Conservation (phyloP, 2,797 vertebrate species). For the Lepus oiostolus region DNA sequence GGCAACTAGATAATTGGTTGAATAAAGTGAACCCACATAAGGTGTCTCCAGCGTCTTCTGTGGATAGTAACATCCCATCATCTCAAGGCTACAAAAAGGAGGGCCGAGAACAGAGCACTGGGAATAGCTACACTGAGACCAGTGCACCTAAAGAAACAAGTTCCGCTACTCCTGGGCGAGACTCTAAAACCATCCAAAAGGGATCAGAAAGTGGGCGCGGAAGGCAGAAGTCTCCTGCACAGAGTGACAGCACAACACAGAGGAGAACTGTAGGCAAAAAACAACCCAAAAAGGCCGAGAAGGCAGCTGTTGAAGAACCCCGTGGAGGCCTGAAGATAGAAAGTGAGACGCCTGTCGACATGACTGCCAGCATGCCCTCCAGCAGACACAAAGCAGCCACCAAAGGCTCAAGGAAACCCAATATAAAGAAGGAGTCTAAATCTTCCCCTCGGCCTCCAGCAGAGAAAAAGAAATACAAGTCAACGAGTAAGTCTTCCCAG, state of each 20-base stretch:
- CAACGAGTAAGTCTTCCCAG: constrained; percentile 93
- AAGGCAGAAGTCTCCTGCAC: constrained; percentile 97
- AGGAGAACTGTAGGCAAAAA: constrained; percentile 96
- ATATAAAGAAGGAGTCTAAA: constrained; percentile 97
- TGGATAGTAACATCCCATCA: constrained; percentile 95
- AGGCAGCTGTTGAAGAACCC: constrained; percentile 95
- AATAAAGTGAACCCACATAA: constrained; percentile 95
- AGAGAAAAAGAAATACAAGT: constrained; percentile 96
- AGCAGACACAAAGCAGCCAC: constrained; percentile 95
- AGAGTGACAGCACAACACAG: constrained; percentile 93
- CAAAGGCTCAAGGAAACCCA: constrained; percentile 97
- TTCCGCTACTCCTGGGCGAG: constrained; percentile 92
- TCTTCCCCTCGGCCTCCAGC: constrained; percentile 93
- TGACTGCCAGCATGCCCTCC: constrained; percentile 92
- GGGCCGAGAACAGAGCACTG: constrained; percentile 92
- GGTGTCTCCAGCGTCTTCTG: constrained; percentile 96
- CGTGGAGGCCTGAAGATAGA: constrained; percentile 97
- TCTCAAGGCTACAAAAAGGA: constrained; percentile 97
- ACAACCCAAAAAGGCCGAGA: constrained; percentile 98
- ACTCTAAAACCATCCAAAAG: constrained; percentile 94
- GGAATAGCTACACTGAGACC: constrained; percentile 92
- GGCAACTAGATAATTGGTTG: constrained; percentile 99
- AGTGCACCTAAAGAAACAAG: constrained; percentile 94
- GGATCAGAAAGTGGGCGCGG: constrained; percentile 94
- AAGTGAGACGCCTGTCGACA: constrained; percentile 95